Evolutionary conservation across 2,888 invertebrate species (phyloP), one percentile per base, ranked within the genome.

Genomic region (Mythimna vitellina): DNA sequence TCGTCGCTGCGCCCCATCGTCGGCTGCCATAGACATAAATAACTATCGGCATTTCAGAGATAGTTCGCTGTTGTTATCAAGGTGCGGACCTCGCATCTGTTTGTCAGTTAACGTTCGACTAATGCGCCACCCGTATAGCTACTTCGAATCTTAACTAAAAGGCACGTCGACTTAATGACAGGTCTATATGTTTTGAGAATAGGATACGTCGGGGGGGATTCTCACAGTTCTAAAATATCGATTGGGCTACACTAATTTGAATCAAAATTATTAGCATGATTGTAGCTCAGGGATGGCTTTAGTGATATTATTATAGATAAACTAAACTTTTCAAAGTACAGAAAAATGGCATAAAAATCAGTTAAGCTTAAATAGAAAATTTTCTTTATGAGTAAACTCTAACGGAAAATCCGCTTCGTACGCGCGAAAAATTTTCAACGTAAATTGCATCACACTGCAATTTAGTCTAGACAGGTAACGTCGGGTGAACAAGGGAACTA

Each of bases 41-140:
- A 93, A 95, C 93, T 89, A 92, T 94, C 92, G 93, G 92, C 92
- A 92, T 94, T 91, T 92, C 92, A 92, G 77, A 92, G 95, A 95
- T 94, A 93, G 90, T 91, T 91, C 88, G 89, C 88, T 89, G 90
- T 91, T 93, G 94, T 95, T 96, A 95, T 95, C 96, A 91, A 87
- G 77, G 85, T 81, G 80, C 75, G 86, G 87, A 86, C 89, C 93
- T 92, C 92, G 93, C 93, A 95, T 95, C 95, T 94, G 94, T 95
- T 94, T 93, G 93, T 93, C 91, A 92, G 93, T 92, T 92, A 90
- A 86, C 87, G 83, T 87, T 83, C 86, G 90, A 92, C 90, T 89
- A 92, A 92, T 91, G 92, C 81, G 92, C 96, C 96, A 95, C 96
- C 95, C 95, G 92, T 92, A 89, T 80, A 84, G 92, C 89, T 92